Percentiles rank a stretch among this genome's conserved stretches.
Evolutionary conservation across 1,140 invertebrate species (phyloP).

Genomic region (Glomeris maerens): DNA sequence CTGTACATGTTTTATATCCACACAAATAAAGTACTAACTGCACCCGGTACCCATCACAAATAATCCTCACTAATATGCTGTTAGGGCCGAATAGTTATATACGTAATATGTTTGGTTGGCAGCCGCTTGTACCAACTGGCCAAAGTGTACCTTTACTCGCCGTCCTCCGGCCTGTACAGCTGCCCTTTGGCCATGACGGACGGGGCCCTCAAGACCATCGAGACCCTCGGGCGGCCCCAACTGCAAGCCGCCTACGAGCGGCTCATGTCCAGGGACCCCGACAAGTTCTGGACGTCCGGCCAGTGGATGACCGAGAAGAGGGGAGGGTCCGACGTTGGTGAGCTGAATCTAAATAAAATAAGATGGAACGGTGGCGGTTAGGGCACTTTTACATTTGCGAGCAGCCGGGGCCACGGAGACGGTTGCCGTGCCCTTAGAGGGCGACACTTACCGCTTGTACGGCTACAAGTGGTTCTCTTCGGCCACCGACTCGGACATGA

Average conservation of each 20-base stretch:
- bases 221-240: slow-evolving; percentile 22
- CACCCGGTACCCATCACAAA: no score
- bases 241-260: slow-evolving; percentile 28
- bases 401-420: slow-evolving; percentile 43
- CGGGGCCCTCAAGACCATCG: slow-evolving; percentile 41
- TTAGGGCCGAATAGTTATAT: neutral
- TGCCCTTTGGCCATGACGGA: slow-evolving; percentile 51
- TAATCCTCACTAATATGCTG: no score
- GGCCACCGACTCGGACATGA: slow-evolving; percentile 44
- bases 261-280: slow-evolving; percentile 35
- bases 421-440: slow-evolving; percentile 29
- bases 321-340: slow-evolving; percentile 46
- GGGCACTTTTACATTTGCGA: slow-evolving; percentile 15
- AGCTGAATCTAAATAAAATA: slow-evolving; percentile 13
- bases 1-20: slow-evolving; percentile 2
- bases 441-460: slow-evolving; percentile 35
- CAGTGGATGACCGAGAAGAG: slow-evolving; percentile 49
- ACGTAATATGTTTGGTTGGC: slow-evolving; percentile 13
- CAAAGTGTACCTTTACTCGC: slow-evolving; percentile 39
- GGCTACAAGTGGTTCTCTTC: slow-evolving; percentile 48
- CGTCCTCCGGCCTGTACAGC: slow-evolving; percentile 40
- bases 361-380: slow-evolving; percentile 2
- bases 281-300: slow-evolving; percentile 44
- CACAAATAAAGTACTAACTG: no score
- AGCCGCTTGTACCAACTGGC: slow-evolving; percentile 42